phyloP scores from a whole-genome alignment of 1,140 invertebrate genomes.

The Eubasilissa regina region DNA sequence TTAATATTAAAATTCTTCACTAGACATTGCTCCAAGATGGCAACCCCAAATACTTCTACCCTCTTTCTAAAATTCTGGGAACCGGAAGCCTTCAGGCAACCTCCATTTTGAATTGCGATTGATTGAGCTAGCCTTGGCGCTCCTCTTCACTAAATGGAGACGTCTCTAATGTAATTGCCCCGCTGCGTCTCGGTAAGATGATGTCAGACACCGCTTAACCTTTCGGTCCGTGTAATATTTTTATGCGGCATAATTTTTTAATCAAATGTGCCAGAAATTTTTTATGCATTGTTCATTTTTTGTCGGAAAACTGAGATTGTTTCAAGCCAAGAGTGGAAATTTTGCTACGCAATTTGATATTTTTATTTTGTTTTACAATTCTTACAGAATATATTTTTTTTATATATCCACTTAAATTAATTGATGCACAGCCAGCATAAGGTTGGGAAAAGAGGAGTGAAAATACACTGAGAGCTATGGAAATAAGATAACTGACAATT shows the following conservation, averaged over 20 bases:
- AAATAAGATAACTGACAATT: no score
- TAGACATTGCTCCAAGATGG: no score
- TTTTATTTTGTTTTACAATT: neutral
- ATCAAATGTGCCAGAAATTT: neutral
- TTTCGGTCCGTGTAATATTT: no score
- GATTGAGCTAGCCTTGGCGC: neutral
- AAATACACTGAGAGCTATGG: no score
- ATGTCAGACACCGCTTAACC: no score
- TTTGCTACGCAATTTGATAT: no score
- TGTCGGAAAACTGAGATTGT: neutral
- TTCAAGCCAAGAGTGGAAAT: neutral
- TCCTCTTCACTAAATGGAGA: neutral
- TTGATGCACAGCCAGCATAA: no score
- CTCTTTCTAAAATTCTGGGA: neutral
- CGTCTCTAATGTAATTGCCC: constrained; percentile 17
- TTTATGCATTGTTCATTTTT: neutral
- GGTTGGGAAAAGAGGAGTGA: no score
- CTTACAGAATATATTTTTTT: no score
- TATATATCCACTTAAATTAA: no score
- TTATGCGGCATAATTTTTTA: no score
- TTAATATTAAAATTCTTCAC: no score
- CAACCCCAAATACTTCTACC: neutral
- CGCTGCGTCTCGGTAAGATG: neutral
- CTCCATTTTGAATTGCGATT: constrained; percentile 19
- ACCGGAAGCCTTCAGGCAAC: neutral